Conservation (phyloP, 2,113 vertebrate species). For the Ceyx cyanopectus region DNA sequence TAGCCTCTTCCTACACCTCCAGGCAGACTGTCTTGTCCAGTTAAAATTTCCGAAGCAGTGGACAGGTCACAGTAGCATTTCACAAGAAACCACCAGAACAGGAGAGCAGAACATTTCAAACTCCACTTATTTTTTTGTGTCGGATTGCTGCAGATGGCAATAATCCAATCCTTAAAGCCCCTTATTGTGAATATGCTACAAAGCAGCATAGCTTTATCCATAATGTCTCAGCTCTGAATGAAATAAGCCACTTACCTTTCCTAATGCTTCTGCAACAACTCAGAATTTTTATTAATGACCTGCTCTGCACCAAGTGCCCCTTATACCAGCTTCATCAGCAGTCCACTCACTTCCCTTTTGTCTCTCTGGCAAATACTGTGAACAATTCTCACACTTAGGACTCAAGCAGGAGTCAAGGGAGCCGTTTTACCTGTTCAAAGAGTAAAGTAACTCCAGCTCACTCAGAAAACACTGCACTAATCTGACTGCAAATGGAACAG, state of each 20-base stretch:
- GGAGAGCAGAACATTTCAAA: neutral
- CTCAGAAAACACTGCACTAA: neutral
- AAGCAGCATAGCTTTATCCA: neutral
- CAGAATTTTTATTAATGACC: neutral
- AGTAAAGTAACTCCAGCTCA: neutral
- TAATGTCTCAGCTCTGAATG: neutral
- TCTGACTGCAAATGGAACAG: neutral
- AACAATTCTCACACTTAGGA: neutral
- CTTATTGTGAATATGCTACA: neutral
- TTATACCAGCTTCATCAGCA: neutral
- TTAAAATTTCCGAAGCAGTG: neutral
- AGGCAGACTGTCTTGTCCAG: neutral
- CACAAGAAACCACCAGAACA: neutral
- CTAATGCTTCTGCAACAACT: neutral
- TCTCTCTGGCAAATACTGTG: neutral
- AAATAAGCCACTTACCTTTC: constrained; percentile 29
- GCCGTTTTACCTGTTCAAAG: neutral
- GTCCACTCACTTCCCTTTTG: neutral
- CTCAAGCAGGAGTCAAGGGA: neutral
- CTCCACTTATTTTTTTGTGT: neutral
- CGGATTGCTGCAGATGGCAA: neutral
- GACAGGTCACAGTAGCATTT: neutral
- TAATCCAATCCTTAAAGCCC: constrained; percentile 3
- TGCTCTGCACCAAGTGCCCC: neutral
- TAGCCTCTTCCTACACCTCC: neutral